Percentiles rank a stretch among this genome's conserved stretches.
phyloP scores from a whole-genome alignment of 2,797 vertebrate species.

The Halcyon smyrnensis region DNA sequence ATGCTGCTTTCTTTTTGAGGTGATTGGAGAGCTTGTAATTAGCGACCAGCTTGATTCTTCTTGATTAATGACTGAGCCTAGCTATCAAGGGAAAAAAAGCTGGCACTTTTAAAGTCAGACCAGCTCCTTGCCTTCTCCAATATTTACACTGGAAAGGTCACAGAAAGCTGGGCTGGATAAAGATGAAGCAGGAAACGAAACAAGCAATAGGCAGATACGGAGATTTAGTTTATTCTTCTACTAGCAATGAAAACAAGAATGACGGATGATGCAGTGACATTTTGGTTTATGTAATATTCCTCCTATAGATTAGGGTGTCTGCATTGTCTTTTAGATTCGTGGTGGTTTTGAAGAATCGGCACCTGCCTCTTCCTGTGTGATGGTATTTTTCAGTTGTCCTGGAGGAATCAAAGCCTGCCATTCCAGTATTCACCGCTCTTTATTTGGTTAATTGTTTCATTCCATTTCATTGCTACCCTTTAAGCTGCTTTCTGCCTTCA shows the following conservation, averaged over 20 bases:
- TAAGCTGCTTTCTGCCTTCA: background rate
- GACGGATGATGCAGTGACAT: background rate
- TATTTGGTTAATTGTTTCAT: background rate
- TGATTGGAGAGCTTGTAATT: constrained; percentile 32
- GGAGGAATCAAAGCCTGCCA: background rate
- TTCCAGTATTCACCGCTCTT: background rate
- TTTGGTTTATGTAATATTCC: background rate
- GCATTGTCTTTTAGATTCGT: background rate
- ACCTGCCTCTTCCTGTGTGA: background rate
- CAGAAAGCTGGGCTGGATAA: background rate
- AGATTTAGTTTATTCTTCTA: background rate
- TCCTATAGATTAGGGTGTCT: rapidly evolving
- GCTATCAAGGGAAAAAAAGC: constrained; percentile 17
- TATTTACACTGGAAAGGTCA: constrained; percentile 4
- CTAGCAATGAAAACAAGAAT: background rate
- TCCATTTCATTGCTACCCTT: background rate
- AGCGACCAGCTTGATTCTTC: constrained; percentile 5
- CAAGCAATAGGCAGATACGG: background rate
- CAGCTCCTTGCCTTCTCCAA: background rate
- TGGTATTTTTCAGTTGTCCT: background rate
- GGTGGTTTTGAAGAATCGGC: background rate
- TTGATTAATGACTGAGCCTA: constrained; percentile 34
- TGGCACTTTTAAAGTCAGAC: background rate
- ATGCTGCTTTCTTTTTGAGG: background rate
- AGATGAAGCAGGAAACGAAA: background rate